Conservation (phyloP, 2,797 vertebrate genomes). For the Rhabdophis nuchalis region DNA sequence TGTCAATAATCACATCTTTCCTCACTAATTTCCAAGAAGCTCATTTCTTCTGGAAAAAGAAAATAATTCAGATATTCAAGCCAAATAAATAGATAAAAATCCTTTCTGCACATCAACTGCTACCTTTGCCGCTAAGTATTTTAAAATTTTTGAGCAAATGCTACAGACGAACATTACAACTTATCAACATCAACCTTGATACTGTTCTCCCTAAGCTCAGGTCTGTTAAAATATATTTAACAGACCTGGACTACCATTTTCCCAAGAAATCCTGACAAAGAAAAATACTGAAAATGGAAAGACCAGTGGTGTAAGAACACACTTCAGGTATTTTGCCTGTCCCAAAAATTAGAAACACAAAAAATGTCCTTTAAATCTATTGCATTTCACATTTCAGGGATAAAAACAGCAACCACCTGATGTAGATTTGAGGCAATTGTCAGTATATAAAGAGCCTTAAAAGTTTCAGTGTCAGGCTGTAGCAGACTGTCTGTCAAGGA, state of each 20-base stretch:
- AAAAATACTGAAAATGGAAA: neutral
- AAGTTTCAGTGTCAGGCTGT: neutral
- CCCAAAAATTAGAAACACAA: neutral
- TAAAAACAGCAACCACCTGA: neutral
- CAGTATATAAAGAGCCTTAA: neutral
- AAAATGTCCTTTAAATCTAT: neutral
- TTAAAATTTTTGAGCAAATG: neutral
- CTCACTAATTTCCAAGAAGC: neutral
- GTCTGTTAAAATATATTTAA: neutral
- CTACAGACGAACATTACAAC: neutral
- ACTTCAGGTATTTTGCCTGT: neutral
- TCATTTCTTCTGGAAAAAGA: neutral
- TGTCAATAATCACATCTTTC: neutral
- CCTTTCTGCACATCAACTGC: neutral
- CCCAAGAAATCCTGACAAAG: neutral
- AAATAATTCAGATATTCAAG: neutral
- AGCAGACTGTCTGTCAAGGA: neutral
- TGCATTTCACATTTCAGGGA: no score
- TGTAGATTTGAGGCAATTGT: neutral
- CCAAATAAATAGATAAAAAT: neutral
- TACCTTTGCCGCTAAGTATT: neutral
- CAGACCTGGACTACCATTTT: neutral
- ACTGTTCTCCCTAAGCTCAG: neutral
- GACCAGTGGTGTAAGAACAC: neutral
- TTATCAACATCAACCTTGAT: neutral